These are phyloP conservation scores for Helleia helle DNA, from an alignment of 2,888 invertebrate genomes.

Conservation along the genomic window DNA sequence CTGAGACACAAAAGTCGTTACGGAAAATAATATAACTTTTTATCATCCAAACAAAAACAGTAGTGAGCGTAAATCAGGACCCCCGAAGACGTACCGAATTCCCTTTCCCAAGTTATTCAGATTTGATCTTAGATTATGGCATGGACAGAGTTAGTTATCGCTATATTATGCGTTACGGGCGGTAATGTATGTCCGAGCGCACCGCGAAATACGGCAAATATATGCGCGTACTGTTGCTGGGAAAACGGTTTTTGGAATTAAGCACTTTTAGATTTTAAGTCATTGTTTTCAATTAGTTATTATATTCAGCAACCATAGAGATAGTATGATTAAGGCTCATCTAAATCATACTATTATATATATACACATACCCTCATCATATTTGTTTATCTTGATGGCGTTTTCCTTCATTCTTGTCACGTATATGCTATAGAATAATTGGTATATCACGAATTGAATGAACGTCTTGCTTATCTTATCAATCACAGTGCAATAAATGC, in stretches of 20 bases:
- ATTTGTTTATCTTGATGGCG: too few species aligned
- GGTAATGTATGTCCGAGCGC: slow-evolving; percentile 29
- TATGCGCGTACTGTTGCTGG: slow-evolving; percentile 32
- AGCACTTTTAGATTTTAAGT: neutral
- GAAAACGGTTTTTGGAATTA: slow-evolving; percentile 19
- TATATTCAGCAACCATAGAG: too few species aligned
- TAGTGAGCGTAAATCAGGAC: slow-evolving; percentile 24
- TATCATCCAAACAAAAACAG: slow-evolving; percentile 22
- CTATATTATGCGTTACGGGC: slow-evolving; percentile 30
- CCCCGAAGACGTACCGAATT: slow-evolving; percentile 25
- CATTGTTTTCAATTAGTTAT: too few species aligned
- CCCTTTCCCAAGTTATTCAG: slow-evolving; percentile 33
- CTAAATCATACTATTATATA: too few species aligned
- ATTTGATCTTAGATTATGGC: slow-evolving; percentile 36
- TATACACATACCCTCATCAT: too few species aligned
- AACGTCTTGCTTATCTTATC: neutral
- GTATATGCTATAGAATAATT: neutral
- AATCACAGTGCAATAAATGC: neutral
- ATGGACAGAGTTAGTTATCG: slow-evolving; percentile 38
- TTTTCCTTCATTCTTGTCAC: too few species aligned
- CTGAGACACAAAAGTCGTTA: slow-evolving; percentile 3
- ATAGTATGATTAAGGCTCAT: too few species aligned
- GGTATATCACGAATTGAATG: neutral
- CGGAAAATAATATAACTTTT: slow-evolving; percentile 8
- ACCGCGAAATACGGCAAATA: slow-evolving; percentile 35